Conservation (phyloP, 2,888 invertebrate species). For the Metopia argyrocephala region DNA sequence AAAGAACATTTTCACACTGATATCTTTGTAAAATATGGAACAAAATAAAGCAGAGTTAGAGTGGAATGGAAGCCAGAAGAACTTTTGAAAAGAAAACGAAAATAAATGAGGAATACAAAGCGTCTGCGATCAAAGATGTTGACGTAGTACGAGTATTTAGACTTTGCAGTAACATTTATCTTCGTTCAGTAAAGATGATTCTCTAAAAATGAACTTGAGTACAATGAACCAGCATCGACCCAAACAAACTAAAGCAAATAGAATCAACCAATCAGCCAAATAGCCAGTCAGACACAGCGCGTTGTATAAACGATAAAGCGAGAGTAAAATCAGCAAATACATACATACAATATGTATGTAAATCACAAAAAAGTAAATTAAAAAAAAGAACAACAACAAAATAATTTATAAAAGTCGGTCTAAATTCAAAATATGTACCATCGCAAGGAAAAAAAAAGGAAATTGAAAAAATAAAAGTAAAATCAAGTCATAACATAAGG, state of each 20-base stretch:
- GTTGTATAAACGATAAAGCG: background rate
- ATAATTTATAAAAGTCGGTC: background rate
- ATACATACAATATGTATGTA: background rate
- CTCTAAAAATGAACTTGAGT: slow-evolving; percentile 66
- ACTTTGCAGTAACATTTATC: background rate
- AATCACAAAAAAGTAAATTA: background rate
- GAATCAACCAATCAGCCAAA: background rate
- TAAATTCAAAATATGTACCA: background rate
- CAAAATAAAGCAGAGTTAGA: no score
- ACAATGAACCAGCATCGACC: slow-evolving; percentile 64
- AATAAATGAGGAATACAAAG: no score
- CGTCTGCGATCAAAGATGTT: no score
- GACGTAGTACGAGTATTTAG: no score
- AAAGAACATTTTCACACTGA: no score
- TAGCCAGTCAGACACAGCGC: background rate
- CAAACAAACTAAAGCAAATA: background rate
- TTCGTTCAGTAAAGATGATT: background rate
- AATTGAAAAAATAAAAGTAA: background rate
- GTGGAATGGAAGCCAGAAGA: no score
- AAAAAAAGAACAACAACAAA: background rate
- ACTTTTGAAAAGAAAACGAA: no score
- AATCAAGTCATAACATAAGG: background rate
- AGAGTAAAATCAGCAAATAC: background rate
- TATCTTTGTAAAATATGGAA: no score
- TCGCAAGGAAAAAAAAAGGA: background rate